Conservation (phyloP, 2,888 invertebrate species). For the Gryllus longicercus region DNA sequence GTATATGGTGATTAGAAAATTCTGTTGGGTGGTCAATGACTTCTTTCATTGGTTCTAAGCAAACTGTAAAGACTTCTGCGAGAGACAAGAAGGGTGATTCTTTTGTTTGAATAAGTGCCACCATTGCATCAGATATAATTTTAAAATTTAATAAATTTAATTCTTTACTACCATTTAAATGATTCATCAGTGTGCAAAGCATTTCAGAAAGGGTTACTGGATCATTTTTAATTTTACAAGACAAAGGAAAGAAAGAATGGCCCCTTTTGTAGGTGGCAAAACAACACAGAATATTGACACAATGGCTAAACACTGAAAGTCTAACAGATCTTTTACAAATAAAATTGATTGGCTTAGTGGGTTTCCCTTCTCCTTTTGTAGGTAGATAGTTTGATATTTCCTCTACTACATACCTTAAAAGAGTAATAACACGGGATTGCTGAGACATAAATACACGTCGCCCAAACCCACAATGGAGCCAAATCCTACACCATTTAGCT, state of each 20-base stretch:
- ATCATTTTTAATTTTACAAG: constrained; percentile 18
- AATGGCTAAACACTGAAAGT: constrained; percentile 28
- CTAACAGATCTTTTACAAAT: background rate
- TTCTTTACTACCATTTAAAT: constrained; percentile 19
- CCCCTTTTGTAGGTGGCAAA: constrained; percentile 27
- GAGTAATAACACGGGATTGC: constrained; percentile 18
- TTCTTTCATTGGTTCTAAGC: constrained; percentile 21
- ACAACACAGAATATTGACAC: constrained; percentile 27
- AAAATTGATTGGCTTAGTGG: no score
- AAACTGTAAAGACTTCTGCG: background rate
- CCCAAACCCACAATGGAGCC: constrained; percentile 31
- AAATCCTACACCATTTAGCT: constrained; percentile 31
- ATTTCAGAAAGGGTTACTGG: constrained; percentile 27
- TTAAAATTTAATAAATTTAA: background rate
- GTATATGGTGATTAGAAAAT: constrained; percentile 11
- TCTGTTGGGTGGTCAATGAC: background rate
- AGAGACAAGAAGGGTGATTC: background rate
- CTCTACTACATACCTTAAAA: constrained; percentile 23
- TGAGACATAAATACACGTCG: constrained; percentile 28
- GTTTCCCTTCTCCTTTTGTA: background rate
- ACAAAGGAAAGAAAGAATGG: constrained; percentile 29
- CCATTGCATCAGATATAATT: constrained; percentile 11
- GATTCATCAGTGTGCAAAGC: constrained; percentile 21
- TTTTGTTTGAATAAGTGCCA: background rate
- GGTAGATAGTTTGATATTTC: background rate